Evolutionary conservation across 2,888 invertebrate species (phyloP), one percentile per base, ranked within the genome.

Genomic region (Drosophila colorata): DNA sequence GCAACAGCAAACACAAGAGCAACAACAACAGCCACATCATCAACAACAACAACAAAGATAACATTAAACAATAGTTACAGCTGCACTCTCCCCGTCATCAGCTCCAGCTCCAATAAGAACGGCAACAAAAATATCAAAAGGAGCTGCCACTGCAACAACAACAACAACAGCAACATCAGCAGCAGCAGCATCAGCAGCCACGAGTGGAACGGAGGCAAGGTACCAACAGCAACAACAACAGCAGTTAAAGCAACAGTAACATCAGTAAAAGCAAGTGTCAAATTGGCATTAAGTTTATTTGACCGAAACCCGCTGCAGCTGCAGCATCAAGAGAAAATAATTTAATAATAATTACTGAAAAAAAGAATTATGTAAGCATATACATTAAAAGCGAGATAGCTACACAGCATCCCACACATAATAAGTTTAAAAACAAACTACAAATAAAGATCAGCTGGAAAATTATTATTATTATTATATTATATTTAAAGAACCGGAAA

Each of bases 401-500:
- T 80, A 83, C 84, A 82, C 79, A 86, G 85, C 89, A 83, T 69
- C 84, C 89, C 87, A 69, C 44, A 81, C 81, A 82, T 86, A 84
- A 87, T 90, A 89, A 90, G 87, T 88, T 87, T 84, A 90, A 89
- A 88, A 80, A 82, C 73, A 88, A 73, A 85, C 85, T 79, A 80
- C 82, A 82, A 81, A 83, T 80, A 83, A 83, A 87, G 69, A 82
- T 78, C 83, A 82, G 87, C 84, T 89, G 87, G 87, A 88, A 80
- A 89, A 89, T 82, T 82, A 83, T 83, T 83, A 86, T 82, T 85
- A 81, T 83, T 83, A 83, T 87, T 81, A 81, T 83, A 83, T 87
- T 83, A 83, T 83, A 83, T 83, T 83, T 88, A 90, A 89, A 86
- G 82, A 89, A 84, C 86, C 84, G 80, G 86, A 87, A 88, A 83